Percentiles rank a stretch among this genome's conserved stretches.
Evolutionary conservation across 2,113 vertebrate species (phyloP).

Genomic region (Xenopus borealis): DNA sequence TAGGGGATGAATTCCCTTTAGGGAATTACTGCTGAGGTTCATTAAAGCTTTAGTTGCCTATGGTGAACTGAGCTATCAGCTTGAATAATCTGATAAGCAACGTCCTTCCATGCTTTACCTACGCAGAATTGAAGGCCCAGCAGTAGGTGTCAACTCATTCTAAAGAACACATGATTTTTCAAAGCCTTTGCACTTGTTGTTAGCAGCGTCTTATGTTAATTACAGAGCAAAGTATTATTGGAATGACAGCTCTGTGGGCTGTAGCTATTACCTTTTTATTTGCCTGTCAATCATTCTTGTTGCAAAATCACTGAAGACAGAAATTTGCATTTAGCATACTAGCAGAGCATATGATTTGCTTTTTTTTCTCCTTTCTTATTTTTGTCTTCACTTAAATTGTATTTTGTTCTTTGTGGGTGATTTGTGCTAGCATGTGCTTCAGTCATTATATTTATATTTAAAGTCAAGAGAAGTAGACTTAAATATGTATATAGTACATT

Average conservation of each 20-base stretch:
- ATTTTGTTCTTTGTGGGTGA: neutral
- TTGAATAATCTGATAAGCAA: conserved; percentile 45
- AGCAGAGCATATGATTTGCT: conserved; percentile 41
- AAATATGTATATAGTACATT: no score
- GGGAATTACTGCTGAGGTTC: conserved; percentile 5
- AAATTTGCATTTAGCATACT: conserved; percentile 38
- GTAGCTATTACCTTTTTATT: conserved; percentile 47
- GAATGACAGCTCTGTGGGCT: conserved; percentile 41
- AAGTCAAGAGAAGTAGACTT: no score
- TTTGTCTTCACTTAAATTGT: conserved; percentile 28
- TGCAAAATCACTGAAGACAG: conserved; percentile 31
- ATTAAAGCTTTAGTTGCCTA: conserved; percentile 26
- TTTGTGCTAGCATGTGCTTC: neutral
- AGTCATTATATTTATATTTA: no score
- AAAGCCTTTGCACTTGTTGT: conserved; percentile 48
- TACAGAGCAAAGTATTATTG: conserved; percentile 47
- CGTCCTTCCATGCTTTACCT: conserved; percentile 27
- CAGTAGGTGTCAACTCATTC: conserved; percentile 32
- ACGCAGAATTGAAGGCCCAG: conserved; percentile 45
- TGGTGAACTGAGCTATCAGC: conserved; percentile 24
- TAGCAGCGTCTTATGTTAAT: conserved; percentile 45
- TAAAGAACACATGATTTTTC: conserved; percentile 42
- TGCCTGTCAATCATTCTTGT: conserved; percentile 44
- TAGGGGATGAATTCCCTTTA: neutral
- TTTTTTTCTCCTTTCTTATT: conserved; percentile 7